Conservation (phyloP, 2,888 invertebrate genomes). For the Spicauda simplicius region DNA sequence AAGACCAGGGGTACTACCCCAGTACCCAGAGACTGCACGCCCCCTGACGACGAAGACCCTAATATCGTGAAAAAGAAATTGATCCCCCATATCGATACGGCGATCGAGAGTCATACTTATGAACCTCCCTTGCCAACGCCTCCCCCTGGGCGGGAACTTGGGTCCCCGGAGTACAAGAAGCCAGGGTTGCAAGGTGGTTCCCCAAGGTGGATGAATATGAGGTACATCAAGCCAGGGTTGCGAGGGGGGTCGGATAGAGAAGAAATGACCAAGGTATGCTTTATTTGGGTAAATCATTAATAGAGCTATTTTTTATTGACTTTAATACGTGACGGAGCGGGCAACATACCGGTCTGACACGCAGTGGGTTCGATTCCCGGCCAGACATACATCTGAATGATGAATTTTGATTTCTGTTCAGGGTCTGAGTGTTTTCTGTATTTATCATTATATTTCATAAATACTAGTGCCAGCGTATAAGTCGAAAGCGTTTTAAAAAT, state of each 20-base stretch:
- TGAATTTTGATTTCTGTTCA: too few relatives aligned
- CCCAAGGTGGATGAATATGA: conserved; percentile 42
- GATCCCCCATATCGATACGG: conserved; percentile 67
- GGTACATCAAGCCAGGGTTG: conserved; percentile 55
- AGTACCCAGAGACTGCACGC: conserved; percentile 55
- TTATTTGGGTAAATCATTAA: neutral
- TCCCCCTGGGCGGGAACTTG: conserved; percentile 47
- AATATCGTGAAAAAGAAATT: conserved; percentile 69
- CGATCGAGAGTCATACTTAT: conserved; percentile 61
- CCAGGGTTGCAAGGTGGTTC: conserved; percentile 57
- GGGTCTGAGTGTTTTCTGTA: too few relatives aligned
- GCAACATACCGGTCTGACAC: too few relatives aligned
- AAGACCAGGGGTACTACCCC: conserved; percentile 57
- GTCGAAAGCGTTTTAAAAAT: too few relatives aligned
- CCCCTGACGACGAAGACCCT: conserved; percentile 63
- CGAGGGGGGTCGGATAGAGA: conserved; percentile 51
- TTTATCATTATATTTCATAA: too few relatives aligned
- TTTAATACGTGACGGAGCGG: too few relatives aligned
- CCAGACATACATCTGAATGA: too few relatives aligned
- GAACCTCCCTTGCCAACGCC: conserved; percentile 70
- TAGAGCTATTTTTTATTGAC: too few relatives aligned
- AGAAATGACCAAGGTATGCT: conserved; percentile 54
- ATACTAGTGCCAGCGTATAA: too few relatives aligned
- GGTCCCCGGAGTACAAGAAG: conserved; percentile 60
- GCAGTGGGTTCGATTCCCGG: too few relatives aligned